Evolutionary conservation across 2,888 invertebrate genomes (phyloP).

Genomic region (Chalcis sispes): DNA sequence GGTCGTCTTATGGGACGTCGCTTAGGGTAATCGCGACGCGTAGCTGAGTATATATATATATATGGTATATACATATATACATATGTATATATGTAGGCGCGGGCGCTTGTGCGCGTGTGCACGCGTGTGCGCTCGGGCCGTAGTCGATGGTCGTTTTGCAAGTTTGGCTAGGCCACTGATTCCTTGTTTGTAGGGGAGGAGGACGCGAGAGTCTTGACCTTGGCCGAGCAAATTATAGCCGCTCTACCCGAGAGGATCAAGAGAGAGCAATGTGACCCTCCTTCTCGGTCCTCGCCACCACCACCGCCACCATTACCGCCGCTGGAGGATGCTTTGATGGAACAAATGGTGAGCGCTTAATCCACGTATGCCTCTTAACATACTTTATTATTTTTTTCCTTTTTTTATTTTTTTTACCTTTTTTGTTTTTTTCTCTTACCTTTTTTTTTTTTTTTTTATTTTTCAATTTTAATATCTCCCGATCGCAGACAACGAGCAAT

Average conservation of each 20-base stretch:
- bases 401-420: not conserved
- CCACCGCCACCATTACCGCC: constrained; percentile 72
- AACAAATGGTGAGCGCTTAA: constrained; percentile 73
- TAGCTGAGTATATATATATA: not conserved
- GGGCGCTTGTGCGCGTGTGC: too few species aligned
- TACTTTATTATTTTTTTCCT: too few species aligned
- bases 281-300: constrained; percentile 72
- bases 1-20: too few species aligned
- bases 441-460: not conserved
- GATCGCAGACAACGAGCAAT: not conserved
- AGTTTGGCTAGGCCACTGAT: constrained; percentile 68
- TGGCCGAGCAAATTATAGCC: constrained; percentile 98
- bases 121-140: too few species aligned
- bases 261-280: constrained; percentile 77
- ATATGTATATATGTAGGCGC: too few species aligned
- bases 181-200: constrained; percentile 86
- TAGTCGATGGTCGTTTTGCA: constrained; percentile 59
- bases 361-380: too few species aligned
- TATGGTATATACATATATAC: too few species aligned
- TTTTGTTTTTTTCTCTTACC: not conserved
- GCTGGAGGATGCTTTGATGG: constrained; percentile 74
- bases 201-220: constrained; percentile 92
- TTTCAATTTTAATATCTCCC: not conserved
- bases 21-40: too few species aligned
- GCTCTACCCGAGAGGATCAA: constrained; percentile 99